Percentiles rank a stretch among this genome's conserved stretches.
Conservation (phyloP, 2,113 vertebrate species). For the Cottus gobio region DNA sequence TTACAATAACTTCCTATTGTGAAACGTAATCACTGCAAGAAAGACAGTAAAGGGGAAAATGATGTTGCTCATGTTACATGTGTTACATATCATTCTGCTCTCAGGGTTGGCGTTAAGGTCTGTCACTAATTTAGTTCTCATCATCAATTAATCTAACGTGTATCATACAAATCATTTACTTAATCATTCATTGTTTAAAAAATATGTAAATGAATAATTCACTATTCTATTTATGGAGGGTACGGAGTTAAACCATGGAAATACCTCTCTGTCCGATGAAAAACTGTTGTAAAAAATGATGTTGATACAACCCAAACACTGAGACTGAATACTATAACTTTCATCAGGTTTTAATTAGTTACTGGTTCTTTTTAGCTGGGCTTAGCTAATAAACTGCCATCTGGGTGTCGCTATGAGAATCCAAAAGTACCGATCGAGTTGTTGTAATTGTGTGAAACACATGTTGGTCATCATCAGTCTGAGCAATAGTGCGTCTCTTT, state of each 20-base stretch:
- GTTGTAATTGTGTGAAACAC: neutral
- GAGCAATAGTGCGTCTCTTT: neutral
- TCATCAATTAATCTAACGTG: neutral
- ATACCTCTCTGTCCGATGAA: neutral
- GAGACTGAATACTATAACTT: neutral
- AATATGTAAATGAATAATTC: neutral
- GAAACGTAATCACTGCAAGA: neutral
- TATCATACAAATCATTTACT: neutral
- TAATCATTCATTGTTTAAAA: neutral
- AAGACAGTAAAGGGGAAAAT: neutral
- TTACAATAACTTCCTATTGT: neutral
- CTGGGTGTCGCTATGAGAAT: neutral
- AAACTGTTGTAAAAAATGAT: neutral
- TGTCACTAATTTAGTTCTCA: neutral
- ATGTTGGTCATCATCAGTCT: constrained; percentile 2
- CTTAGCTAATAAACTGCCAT: neutral
- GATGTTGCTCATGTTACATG: neutral
- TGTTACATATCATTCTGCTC: neutral
- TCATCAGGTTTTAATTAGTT: neutral
- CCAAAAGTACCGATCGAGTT: neutral
- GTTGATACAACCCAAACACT: no score
- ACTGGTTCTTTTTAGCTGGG: neutral
- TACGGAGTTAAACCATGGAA: neutral
- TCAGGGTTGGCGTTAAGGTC: neutral
- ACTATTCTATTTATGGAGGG: neutral